These are phyloP conservation scores for Ichneumoninae sp. DNA, from an alignment of 2,888 invertebrate species.

Conservation along the genomic window DNA sequence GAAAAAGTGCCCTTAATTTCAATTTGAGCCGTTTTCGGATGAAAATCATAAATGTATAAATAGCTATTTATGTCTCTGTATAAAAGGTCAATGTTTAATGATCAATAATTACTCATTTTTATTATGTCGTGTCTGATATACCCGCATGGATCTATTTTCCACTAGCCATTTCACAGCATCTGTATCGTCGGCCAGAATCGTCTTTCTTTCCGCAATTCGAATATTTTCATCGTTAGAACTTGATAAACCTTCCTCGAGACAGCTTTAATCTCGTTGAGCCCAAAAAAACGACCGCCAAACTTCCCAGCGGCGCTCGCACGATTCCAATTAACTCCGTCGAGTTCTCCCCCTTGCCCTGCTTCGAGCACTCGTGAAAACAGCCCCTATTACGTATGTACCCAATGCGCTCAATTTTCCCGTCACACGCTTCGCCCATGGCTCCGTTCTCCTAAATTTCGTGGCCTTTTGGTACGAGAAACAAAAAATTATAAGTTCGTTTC, in stretches of 20 bases:
- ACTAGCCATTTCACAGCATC: neutral
- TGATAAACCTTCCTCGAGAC: slow-evolving; percentile 28
- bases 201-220: neutral
- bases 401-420: slow-evolving; percentile 23
- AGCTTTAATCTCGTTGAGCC: slow-evolving; percentile 39
- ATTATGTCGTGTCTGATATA: neutral
- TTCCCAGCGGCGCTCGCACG: slow-evolving; percentile 28
- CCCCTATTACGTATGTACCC: slow-evolving; percentile 44
- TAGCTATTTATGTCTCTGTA: too few species aligned
- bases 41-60: too few species aligned
- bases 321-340: slow-evolving; percentile 47
- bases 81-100: too few species aligned
- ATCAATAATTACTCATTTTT: too few species aligned
- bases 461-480: slow-evolving; percentile 11
- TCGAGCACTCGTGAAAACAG: slow-evolving; percentile 24
- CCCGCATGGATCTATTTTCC: neutral
- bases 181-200: neutral
- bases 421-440: slow-evolving; percentile 9
- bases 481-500: slow-evolving; percentile 11
- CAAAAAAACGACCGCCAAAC: slow-evolving; percentile 31
- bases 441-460: neutral
- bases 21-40: too few species aligned
- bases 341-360: neutral
- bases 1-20: too few species aligned
- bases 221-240: slow-evolving; percentile 5